Evolutionary conservation across 1,140 invertebrate species (phyloP), one percentile per base, ranked within the genome.

Genomic region (Trissolcus basalis): DNA sequence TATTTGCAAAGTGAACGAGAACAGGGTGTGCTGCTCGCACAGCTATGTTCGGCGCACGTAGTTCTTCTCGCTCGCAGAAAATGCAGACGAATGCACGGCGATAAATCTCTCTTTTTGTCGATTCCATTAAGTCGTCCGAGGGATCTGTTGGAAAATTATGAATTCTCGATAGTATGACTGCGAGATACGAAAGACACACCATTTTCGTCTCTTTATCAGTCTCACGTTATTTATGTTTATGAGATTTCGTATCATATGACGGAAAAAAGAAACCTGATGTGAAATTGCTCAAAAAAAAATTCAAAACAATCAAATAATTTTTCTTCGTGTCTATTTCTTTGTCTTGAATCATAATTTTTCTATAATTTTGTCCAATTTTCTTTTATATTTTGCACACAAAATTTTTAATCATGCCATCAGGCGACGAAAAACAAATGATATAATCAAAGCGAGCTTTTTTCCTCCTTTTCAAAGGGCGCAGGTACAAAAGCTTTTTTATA

Each of bases 81-180:
- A 60, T 72, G 69, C 69, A 72, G 60, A 72, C 70, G 60, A 60
- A 73, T 73, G 70, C 60, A 73, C 41, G 64, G 54, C 64, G 48
- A 59, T 76, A 70, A 76, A 70, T 77, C 61, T 64, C 56, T 55
- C 67, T 61, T 77, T 71, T 61, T 60, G 60, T 77, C 67, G 73
- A 70, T 70, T 77, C 63, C 67, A 71, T 77, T 67, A 67, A 61
- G 67, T 53, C 65, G 61, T 68, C 61, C 51, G 61, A 55, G 61
- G 59, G 56, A 77, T 71, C 68, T 67, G 67, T 32, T 61, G 74
- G 68, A 48, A 77, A 77, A 77, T 71, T 77, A 77, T 77, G 68
- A 77, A 65, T 67, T 68, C 63, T 67, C 74, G 45, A 77, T 44
- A 47, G 59, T 41, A 59, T 55, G 44, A 50, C 19, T 33, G 36